Conservation (phyloP, 2,888 invertebrate species). For the Ichneumoninae sp. region DNA sequence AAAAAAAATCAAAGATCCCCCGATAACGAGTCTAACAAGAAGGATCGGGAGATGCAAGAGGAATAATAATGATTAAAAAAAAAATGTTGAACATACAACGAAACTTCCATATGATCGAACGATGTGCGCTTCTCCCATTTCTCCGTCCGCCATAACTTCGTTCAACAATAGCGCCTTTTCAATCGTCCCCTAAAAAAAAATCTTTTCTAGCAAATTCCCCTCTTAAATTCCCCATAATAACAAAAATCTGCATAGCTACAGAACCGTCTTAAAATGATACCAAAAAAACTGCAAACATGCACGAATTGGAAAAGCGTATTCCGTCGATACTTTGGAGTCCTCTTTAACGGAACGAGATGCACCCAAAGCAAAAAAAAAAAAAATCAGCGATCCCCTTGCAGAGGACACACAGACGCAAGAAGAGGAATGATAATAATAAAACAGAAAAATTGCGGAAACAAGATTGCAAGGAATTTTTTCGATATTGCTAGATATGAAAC, state of each 20-base stretch:
- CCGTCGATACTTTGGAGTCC: not conserved
- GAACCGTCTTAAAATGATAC: not conserved
- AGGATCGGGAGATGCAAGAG: too few relatives aligned
- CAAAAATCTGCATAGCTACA: not conserved
- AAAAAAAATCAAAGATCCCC: too few relatives aligned
- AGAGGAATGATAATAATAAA: constrained; percentile 2
- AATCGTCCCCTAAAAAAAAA: not conserved
- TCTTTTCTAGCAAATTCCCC: not conserved
- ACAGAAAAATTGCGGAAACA: constrained; percentile 11
- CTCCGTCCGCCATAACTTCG: too few relatives aligned
- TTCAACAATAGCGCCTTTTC: not conserved
- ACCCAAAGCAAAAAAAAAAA: not conserved
- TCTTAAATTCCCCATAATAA: not conserved
- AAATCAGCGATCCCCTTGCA: not conserved
- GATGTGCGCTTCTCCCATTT: too few relatives aligned
- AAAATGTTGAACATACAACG: too few relatives aligned
- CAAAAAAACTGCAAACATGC: not conserved
- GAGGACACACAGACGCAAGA: not conserved
- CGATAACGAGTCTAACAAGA: too few relatives aligned
- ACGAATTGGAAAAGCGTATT: constrained; percentile 1
- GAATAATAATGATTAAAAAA: too few relatives aligned
- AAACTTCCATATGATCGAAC: too few relatives aligned
- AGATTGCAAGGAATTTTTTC: constrained; percentile 26
- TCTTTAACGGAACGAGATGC: not conserved
- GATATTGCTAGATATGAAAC: constrained; percentile 63